phyloP scores from a whole-genome alignment of 1,140 invertebrate species.

The Drosophila nasuta region DNA sequence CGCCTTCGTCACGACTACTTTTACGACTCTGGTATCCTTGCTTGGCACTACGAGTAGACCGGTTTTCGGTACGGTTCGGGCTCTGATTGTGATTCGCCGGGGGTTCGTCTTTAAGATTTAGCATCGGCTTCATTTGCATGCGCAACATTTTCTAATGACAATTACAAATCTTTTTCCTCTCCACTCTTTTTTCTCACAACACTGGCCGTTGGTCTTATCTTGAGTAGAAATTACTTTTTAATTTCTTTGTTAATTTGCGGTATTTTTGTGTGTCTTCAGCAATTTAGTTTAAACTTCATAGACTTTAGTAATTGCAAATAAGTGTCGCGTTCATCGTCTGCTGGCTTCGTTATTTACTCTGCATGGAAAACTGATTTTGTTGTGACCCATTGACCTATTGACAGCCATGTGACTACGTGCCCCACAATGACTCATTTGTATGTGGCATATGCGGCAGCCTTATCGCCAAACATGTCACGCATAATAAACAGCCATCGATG shows the following conservation, averaged over 20 bases:
- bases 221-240: constrained; percentile 74
- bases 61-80: background rate
- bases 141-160: constrained; percentile 65
- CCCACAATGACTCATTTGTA: constrained; percentile 78
- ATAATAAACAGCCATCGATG: constrained; percentile 66
- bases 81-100: background rate
- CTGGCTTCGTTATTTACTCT: background rate
- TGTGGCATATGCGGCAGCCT: constrained; percentile 69
- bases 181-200: background rate
- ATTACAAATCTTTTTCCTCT: constrained; percentile 61
- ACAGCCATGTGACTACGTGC: constrained; percentile 48
- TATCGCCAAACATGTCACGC: constrained; percentile 61
- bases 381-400: constrained; percentile 76
- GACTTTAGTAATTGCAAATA: constrained; percentile 16
- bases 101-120: constrained; percentile 14
- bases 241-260: constrained; percentile 71
- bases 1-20: constrained; percentile 54
- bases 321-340: background rate
- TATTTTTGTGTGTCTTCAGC: constrained; percentile 22
- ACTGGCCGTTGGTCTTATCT: constrained; percentile 17
- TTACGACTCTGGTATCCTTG: constrained; percentile 38
- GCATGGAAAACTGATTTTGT: constrained; percentile 17
- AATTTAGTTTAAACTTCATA: constrained; percentile 5
- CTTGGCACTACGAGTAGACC: background rate
- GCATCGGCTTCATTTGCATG: constrained; percentile 70